phyloP scores from a whole-genome alignment of 2,888 invertebrate species.

The Ophion obscuratus region DNA sequence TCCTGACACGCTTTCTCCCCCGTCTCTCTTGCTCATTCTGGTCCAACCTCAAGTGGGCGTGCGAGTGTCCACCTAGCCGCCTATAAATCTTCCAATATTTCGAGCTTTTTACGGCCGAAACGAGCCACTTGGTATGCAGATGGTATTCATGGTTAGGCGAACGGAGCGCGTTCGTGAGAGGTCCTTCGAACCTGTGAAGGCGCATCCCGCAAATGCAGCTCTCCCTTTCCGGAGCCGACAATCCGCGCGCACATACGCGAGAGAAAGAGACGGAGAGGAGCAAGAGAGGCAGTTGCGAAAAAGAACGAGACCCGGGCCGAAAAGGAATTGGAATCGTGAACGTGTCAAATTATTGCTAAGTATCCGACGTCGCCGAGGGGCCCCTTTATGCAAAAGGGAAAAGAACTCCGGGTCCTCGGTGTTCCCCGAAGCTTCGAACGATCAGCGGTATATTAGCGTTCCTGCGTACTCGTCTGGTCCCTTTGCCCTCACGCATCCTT shows the following conservation, averaged over 20 bases:
- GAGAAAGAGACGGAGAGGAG: too few species aligned
- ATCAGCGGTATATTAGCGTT: constrained; percentile 54
- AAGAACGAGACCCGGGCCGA: constrained; percentile 46
- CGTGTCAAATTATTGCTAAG: constrained; percentile 72
- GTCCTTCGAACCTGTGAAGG: constrained; percentile 55
- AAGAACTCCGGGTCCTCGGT: constrained; percentile 33
- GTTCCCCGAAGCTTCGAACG: constrained; percentile 58
- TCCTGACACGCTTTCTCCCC: constrained; percentile 16
- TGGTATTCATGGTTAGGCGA: constrained; percentile 66
- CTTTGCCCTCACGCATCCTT: not conserved
- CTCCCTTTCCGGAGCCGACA: constrained; percentile 6
- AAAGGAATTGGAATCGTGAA: constrained; percentile 66
- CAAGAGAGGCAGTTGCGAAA: constrained; percentile 29
- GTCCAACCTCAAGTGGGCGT: constrained; percentile 38
- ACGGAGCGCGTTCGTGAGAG: constrained; percentile 56
- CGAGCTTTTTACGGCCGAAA: constrained; percentile 63
- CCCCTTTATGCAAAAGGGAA: constrained; percentile 63
- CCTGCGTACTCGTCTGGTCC: constrained; percentile 27
- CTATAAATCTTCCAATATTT: constrained; percentile 67
- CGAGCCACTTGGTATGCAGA: constrained; percentile 66
- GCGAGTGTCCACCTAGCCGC: constrained; percentile 58
- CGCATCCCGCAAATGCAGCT: constrained; percentile 34
- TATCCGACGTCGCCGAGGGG: constrained; percentile 66
- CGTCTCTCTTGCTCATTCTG: constrained; percentile 19
- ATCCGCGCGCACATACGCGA: not conserved